Conservation (phyloP, 2,888 invertebrate genomes). For the Apodemia hepburni region DNA sequence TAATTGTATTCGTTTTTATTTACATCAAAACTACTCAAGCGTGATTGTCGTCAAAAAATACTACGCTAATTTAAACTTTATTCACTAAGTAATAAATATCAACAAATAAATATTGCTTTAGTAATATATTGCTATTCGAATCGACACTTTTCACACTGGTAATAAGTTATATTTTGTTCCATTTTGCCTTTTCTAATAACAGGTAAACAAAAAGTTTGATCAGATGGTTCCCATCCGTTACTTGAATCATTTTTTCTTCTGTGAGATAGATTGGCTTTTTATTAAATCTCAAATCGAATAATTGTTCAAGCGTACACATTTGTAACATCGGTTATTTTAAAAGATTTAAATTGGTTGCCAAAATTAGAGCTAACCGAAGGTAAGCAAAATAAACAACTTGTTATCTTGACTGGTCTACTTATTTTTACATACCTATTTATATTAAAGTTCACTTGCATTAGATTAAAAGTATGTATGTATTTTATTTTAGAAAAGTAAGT, state of each 20-base stretch:
- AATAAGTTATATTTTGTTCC: conserved; percentile 8
- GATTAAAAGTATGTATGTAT: too few relatives aligned
- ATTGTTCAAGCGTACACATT: conserved; percentile 14
- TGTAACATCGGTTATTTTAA: not conserved
- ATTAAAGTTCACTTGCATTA: too few relatives aligned
- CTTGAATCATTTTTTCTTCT: conserved; percentile 40
- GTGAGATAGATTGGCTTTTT: conserved; percentile 70
- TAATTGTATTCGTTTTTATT: conserved; percentile 18
- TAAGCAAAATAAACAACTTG: too few relatives aligned
- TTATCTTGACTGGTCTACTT: too few relatives aligned
- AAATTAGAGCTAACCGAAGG: not conserved
- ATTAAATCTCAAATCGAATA: conserved; percentile 29
- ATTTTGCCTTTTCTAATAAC: conserved; percentile 52
- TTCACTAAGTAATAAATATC: fast-evolving
- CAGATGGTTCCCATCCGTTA: conserved; percentile 68
- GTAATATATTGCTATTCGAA: not conserved
- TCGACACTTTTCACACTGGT: not conserved
- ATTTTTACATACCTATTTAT: too few relatives aligned
- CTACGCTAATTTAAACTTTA: conserved; percentile 28
- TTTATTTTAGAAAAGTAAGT: too few relatives aligned
- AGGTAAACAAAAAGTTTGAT: conserved; percentile 53
- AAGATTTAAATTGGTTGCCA: not conserved
- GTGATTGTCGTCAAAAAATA: conserved; percentile 17
- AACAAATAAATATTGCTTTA: not conserved
- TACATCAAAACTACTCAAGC: conserved; percentile 16